A percentile compares a stretch with the other conserved stretches of the same genome.
Conservation (phyloP, 30 jellyfish, hydroid and myxozoan species). For the Aurelia sp. region DNA sequence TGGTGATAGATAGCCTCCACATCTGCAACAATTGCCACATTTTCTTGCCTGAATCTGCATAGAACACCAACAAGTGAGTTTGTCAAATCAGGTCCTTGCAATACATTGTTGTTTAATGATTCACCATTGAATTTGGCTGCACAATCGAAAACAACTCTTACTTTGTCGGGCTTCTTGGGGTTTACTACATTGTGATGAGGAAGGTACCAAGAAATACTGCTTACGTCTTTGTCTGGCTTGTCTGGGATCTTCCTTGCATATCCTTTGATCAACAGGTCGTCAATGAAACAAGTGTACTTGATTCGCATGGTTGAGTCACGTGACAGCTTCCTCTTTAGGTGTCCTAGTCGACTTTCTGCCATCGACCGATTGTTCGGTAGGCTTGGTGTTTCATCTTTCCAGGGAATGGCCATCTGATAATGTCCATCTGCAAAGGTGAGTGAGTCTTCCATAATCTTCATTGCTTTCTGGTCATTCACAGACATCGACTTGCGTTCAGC, state of each 20-base stretch:
- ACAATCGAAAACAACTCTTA: too few relatives aligned
- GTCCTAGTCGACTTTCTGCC: slow-evolving; percentile 28
- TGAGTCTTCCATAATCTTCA: slow-evolving; percentile 41
- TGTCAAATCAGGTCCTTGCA: too few relatives aligned
- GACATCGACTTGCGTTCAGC: slow-evolving; percentile 33
- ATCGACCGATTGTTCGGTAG: slow-evolving; percentile 36
- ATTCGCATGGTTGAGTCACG: slow-evolving; percentile 6
- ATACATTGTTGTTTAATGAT: background rate
- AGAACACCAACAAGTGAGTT: background rate
- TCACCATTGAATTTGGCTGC: slow-evolving; percentile 9
- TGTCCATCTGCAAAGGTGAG: slow-evolving; percentile 19
- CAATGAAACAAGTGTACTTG: slow-evolving; percentile 24
- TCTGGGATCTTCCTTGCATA: slow-evolving; percentile 40
- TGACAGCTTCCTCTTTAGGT: slow-evolving; percentile 25
- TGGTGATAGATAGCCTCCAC: slow-evolving; percentile 52
- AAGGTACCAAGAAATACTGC: slow-evolving; percentile 39
- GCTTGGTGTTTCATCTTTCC: slow-evolving; percentile 39
- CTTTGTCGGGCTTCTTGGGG: slow-evolving; percentile 47
- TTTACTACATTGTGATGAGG: slow-evolving; percentile 56
- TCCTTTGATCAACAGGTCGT: slow-evolving; percentile 16
- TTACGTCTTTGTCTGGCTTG: background rate
- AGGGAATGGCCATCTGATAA: background rate
- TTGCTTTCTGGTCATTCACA: slow-evolving; percentile 42
- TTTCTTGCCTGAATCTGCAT: slow-evolving; percentile 58
- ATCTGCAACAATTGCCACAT: slow-evolving; percentile 46